Evolutionary conservation across 2,797 vertebrate species (phyloP), one percentile per base, ranked within the genome.

Genomic region (Channa striata): DNA sequence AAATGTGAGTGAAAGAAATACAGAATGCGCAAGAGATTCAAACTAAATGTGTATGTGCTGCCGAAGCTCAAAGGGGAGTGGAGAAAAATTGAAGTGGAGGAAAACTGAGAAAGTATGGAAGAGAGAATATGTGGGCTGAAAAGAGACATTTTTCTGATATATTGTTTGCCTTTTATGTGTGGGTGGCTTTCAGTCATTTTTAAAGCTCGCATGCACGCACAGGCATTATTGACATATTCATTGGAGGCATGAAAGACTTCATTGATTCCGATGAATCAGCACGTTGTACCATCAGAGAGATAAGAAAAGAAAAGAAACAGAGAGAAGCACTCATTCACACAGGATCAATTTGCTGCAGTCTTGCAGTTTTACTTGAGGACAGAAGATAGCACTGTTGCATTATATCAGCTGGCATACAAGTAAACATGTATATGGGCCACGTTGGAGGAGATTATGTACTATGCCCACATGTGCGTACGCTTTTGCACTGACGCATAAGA

Each of bases 311-410:
- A 37, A 20, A 66, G 11, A 74, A 47, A 51, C 6, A 47, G 9
- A 52, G 16, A 49, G 9, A 25, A 72, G 48, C 76, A 82, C 82
- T 84, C 79, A 73, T 80, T 90, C 82, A 79, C 47, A 54, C 23
- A 19, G 36, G 66, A 65, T 64, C 64, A 36, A 44, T 80, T 79
- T 87, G 79, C 89, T 91, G 84, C 85, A 88, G 81, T 88, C 50
- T 20, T 82, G 84, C 82, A 84, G 61, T 90, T 68, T 66, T 46
- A 13, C 39, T 8, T 40, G 12, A 10, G 21, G 77, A 63, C 90
- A 85, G 81, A 61, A 92, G 90, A 87, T 85, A 47, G 88, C 72
- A 72, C 77, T 88, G 62, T 90, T 90, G 85, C 74, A 64, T 81
- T 23, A 23, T 20, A 64, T 49, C 68, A 82, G n/a, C 23, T 16